Conservation (phyloP, 2,113 vertebrate species). For the Trichomycterus rosablanca region DNA sequence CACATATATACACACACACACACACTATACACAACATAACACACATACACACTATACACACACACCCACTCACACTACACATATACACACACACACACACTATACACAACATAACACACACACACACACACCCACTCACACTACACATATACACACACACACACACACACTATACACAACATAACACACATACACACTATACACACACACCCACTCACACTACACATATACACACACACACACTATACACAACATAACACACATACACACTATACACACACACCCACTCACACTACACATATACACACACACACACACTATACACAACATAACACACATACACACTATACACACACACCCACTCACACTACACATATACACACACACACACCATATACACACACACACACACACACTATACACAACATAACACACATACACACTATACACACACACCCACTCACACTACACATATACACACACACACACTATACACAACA, state of each 20-base stretch:
- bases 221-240: slow-evolving; percentile 27
- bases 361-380: no score
- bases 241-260: slow-evolving; percentile 1
- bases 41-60: slow-evolving; percentile 5
- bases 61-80: no score
- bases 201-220: no score
- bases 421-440: no score
- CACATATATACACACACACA: neutral
- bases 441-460: no score
- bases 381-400: neutral
- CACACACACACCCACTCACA: slow-evolving; percentile 15
- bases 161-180: slow-evolving; percentile 21
- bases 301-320: no score
- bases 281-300: slow-evolving; percentile 12
- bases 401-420: slow-evolving; percentile 9
- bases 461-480: slow-evolving; percentile 29
- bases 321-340: no score
- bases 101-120: no score
- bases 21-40: no score
- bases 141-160: neutral
- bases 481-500: slow-evolving; percentile 7
- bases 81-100: no score
- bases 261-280: neutral
- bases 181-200: no score
- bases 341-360: no score